A percentile compares a stretch with the other conserved stretches of the same genome.
phyloP scores from a whole-genome alignment of 1,140 invertebrate genomes.

The Papilio xuthus region DNA sequence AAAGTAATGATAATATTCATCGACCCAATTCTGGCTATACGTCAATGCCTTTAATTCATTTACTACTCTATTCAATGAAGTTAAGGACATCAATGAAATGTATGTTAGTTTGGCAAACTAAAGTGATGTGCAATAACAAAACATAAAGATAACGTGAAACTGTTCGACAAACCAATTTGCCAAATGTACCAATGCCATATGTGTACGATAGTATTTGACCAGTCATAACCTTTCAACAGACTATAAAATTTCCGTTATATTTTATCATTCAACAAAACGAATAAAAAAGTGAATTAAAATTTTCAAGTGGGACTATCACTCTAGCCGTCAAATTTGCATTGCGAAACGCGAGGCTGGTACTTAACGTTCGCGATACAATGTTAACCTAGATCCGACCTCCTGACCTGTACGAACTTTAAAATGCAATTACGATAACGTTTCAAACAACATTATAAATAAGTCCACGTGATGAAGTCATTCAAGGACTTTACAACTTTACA shows the following conservation, averaged over 20 bases:
- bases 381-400: conserved; percentile 40
- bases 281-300: conserved; percentile 5
- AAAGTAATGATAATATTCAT: too few species aligned
- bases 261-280: background rate
- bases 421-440: conserved; percentile 26
- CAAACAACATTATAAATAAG: conserved; percentile 27
- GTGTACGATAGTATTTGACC: too few species aligned
- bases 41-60: background rate
- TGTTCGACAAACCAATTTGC: too few species aligned
- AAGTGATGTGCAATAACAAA: too few species aligned
- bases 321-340: conserved; percentile 34
- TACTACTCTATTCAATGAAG: too few species aligned
- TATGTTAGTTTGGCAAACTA: too few species aligned
- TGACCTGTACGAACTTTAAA: conserved; percentile 37
- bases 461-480: background rate
- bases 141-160: too few species aligned
- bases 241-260: background rate
- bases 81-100: too few species aligned
- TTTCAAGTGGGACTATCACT: conserved; percentile 16
- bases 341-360: background rate
- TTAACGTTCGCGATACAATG: conserved; percentile 35
- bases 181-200: too few species aligned
- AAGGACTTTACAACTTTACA: background rate
- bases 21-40: too few species aligned
- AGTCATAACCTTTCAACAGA: background rate